These are phyloP conservation scores for Drosophila robusta DNA, from an alignment of 2,888 invertebrate genomes.

Conservation along the genomic window DNA sequence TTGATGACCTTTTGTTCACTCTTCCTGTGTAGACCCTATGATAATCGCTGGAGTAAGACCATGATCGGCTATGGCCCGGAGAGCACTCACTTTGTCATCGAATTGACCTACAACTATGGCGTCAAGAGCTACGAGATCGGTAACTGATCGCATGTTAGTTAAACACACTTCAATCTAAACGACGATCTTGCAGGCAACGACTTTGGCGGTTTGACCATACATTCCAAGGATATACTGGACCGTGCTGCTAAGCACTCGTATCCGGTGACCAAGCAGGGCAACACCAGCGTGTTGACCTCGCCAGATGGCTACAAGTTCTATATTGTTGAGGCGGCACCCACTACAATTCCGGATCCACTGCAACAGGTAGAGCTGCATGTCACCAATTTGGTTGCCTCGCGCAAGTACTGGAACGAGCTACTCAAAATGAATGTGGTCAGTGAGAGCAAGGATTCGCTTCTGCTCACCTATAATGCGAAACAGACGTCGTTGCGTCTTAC, in stretches of 20 bases:
- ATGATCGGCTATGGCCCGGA: slow-evolving; percentile 99
- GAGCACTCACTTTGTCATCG: slow-evolving; percentile 96
- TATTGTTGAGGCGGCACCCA: slow-evolving; percentile 89
- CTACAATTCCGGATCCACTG: slow-evolving; percentile 90
- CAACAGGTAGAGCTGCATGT: slow-evolving; percentile 92
- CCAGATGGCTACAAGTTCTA: slow-evolving; percentile 97
- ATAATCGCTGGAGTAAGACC: slow-evolving; percentile 99
- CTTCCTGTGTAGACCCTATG: slow-evolving; percentile 91
- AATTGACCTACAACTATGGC: slow-evolving; percentile 99
- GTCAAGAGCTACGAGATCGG: slow-evolving; percentile 94
- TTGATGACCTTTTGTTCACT: not conserved
- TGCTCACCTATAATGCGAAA: slow-evolving; percentile 90
- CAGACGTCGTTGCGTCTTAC: slow-evolving; percentile 92
- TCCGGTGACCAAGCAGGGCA: slow-evolving; percentile 89
- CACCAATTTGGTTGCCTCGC: slow-evolving; percentile 90
- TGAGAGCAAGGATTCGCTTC: slow-evolving; percentile 87
- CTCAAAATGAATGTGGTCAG: slow-evolving; percentile 90
- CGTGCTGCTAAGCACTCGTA: slow-evolving; percentile 90
- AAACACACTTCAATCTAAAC: not conserved
- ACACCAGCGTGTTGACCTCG: slow-evolving; percentile 89
- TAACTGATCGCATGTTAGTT: slow-evolving; percentile 35
- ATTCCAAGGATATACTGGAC: slow-evolving; percentile 91
- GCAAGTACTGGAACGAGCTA: slow-evolving; percentile 93
- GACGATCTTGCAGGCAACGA: slow-evolving; percentile 88
- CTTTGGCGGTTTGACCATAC: slow-evolving; percentile 93